Evolutionary conservation across 2,888 invertebrate species (phyloP), one percentile per base, ranked within the genome.

Genomic region (Leucophora obtusa): DNA sequence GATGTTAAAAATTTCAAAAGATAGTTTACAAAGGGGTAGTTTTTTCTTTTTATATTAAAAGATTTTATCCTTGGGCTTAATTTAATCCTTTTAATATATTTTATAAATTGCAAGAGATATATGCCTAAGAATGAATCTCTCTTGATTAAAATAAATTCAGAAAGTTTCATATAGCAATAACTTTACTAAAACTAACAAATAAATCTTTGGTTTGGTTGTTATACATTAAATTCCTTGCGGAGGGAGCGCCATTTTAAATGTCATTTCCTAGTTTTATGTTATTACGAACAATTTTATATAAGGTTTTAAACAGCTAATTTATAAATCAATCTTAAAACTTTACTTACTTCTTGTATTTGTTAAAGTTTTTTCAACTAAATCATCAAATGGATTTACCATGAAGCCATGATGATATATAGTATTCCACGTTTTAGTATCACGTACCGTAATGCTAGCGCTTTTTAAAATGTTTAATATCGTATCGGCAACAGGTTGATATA

Each of bases 341-440:
- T 10, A 70, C 72, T 94, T 91, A 97, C 98, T 96, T 92, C 98
- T 92, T n/a, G 97, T 95, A 85, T 96, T 95, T 81, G 92, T 92
- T 87, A 94, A 95, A 0, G 97, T 97, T 83, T 95, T 94, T 73
- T 94, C 93, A 47, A 98, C 95, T 83, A 97, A 93, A 73, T 94
- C 92, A 85, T 94, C 92, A 89, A 98, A 98, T 0, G 97, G 97
- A 91, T 97, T 97, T 62, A 93, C 93, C 86, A 93, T 93, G 89
- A 96, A 95, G 82, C 95, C 95, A 86, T 96, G 95, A 90, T 96
- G 95, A 90, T 96, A 96, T 2, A 95, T 94, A 24, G 92, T 92
- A 76, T 91, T 91, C 95, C 95, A 95, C 59, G 92, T 92, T 58
- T 91, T 91, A 9, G 92, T 90, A 66, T 93, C 92, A 38, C 94